phyloP scores from a whole-genome alignment of 1,140 invertebrate genomes.

The Diachasmimorpha longicaudata region DNA sequence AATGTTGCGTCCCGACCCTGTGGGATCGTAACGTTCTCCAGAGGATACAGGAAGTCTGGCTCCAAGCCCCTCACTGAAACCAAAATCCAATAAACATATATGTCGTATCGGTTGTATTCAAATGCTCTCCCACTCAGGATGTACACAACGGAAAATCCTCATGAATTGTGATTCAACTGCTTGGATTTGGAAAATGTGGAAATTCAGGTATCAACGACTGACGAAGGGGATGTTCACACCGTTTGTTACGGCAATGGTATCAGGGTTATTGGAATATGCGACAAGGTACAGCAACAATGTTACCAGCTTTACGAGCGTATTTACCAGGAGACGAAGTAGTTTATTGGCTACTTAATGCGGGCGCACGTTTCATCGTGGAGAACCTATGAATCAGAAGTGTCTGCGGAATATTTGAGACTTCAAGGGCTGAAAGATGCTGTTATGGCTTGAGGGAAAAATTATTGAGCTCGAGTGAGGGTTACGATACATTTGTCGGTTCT shows the following conservation, averaged over 20 bases:
- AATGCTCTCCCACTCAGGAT: background rate
- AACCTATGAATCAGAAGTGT: conserved; percentile 52
- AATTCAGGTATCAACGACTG: background rate
- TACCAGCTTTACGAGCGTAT: conserved; percentile 56
- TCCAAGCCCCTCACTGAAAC: conserved; percentile 71
- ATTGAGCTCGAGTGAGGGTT: background rate
- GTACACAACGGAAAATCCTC: background rate
- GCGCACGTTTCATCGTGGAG: conserved; percentile 52
- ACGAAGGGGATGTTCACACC: background rate
- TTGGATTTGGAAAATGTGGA: background rate
- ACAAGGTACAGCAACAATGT: conserved; percentile 34
- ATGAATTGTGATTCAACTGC: background rate
- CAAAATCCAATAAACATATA: background rate
- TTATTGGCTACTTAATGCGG: conserved; percentile 58
- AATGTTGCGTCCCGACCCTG: conserved; percentile 87
- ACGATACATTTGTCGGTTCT: background rate
- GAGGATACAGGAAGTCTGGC: conserved; percentile 83
- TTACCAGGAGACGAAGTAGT: conserved; percentile 56
- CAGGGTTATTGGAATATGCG: background rate
- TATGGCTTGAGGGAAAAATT: background rate
- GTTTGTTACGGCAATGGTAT: background rate
- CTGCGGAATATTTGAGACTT: background rate
- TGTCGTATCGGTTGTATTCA: background rate
- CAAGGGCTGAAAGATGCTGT: background rate
- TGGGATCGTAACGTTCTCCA: conserved; percentile 86